phyloP scores from a whole-genome alignment of 2,888 invertebrate species.

The Drosophila helvetica region DNA sequence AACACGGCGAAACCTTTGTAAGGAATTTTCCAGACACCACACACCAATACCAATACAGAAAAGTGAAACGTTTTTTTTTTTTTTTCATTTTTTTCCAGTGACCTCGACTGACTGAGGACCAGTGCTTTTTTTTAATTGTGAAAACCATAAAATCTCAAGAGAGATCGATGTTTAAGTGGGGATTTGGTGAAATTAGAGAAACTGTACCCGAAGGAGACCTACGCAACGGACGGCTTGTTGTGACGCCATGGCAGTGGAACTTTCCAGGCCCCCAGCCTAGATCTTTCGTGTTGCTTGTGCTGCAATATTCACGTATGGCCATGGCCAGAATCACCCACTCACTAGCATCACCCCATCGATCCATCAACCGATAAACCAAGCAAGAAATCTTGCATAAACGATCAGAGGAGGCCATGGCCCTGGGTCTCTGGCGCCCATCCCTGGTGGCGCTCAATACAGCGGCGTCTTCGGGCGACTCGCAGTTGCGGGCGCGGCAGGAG shows the following conservation, averaged over 20 bases:
- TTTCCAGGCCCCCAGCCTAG: not conserved
- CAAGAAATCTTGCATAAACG: not conserved
- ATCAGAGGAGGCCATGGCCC: not conserved
- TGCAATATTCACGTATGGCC: not conserved
- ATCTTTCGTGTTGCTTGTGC: not conserved
- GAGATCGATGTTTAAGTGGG: not conserved
- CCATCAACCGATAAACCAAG: not conserved
- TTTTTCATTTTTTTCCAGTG: not conserved
- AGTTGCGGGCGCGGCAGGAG: conserved; percentile 1
- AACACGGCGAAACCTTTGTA: not conserved
- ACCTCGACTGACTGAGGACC: conserved; percentile 1
- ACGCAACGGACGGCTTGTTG: not conserved
- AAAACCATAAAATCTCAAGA: not conserved
- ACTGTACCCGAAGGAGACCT: not conserved
- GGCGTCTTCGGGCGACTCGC: not conserved
- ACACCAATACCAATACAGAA: not conserved
- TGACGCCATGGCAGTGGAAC: not conserved
- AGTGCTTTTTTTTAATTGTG: not conserved
- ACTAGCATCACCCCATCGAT: not conserved
- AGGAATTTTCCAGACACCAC: not conserved
- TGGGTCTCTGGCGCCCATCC: not conserved
- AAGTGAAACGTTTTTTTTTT: conserved; percentile 18
- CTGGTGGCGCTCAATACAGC: conserved; percentile 1
- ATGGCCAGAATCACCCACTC: not conserved
- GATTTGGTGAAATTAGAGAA: not conserved